Evolutionary conservation across 2,113 vertebrate species (phyloP), one percentile per base, ranked within the genome.

Genomic region (Megaptera novaeangliae): DNA sequence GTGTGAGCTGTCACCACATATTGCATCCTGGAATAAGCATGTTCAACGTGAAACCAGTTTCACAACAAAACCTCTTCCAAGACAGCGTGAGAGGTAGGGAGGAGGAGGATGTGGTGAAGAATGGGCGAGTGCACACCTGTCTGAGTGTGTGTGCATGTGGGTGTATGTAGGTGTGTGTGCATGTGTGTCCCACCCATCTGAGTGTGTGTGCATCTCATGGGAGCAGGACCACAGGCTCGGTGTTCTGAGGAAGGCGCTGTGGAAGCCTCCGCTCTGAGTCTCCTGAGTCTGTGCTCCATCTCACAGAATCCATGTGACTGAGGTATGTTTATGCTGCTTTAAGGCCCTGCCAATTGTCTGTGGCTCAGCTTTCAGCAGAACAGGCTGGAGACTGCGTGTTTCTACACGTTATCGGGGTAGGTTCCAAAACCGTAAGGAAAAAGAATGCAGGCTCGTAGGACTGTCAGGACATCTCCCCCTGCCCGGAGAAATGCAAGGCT

Each of bases 371-470:
- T 83, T 57, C 5, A 63, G 81, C 63, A 23, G 49, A 84, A 41
- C 8, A n/a, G 18, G 8, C 27, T 21, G 61, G 63, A 82, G 71
- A 52, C 18, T n/a, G 46, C 69, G 10, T 52, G 74, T 86, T 92
- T 87, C 69, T 74, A 75, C 57, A 3, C 0, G 23, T 14, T 80
- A 46, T 31, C 14, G 17, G 64, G 25, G 23, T 31, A 64, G 84
- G 88, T 49, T 86, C 82, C 66, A 41, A 34, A 71, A 63, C 49
- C 31, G 31, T 14, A 95, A 71, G 85, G 63, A 84, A 89, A 71
- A 2, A 34, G 63, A 82, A 34, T 6, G 6, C 17, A 15, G 29
- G 31, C 92, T 91, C 23, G 1, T 25, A 36, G 52, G 92, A 44
- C 49, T 25, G 23, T 15, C 25, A 82, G 83, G 23, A 20, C 2